Conservation (phyloP, 2,797 vertebrate genomes). For the Emys orbicularis region DNA sequence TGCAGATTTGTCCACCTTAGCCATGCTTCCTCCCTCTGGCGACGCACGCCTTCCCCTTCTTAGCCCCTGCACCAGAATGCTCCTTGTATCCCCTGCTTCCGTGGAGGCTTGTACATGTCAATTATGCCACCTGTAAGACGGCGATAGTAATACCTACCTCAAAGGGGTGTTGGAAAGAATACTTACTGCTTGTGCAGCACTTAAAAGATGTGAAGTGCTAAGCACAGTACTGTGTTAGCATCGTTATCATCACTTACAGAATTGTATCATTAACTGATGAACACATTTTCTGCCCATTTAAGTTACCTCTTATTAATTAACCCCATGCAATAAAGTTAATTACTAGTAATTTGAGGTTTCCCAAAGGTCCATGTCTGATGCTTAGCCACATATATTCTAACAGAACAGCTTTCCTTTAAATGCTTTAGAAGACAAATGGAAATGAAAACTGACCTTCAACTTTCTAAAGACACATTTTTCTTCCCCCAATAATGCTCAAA, state of each 20-base stretch:
- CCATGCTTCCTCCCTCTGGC: not conserved
- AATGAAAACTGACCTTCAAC: not conserved
- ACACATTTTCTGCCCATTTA: constrained; percentile 33
- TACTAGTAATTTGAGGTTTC: constrained; percentile 29
- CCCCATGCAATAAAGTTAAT: constrained; percentile 40
- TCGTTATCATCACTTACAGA: not conserved
- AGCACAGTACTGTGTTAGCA: not conserved
- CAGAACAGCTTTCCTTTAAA: constrained; percentile 42
- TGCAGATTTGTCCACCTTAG: not conserved
- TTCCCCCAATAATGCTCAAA: constrained; percentile 53
- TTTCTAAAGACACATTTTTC: constrained; percentile 54
- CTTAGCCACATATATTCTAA: constrained; percentile 31
- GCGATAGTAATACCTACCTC: not conserved
- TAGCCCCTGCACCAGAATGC: not conserved
- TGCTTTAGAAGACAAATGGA: constrained; percentile 44
- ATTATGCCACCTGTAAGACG: not conserved
- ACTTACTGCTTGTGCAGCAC: not conserved
- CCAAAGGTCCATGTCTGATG: not conserved
- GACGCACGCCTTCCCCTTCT: not conserved
- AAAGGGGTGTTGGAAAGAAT: not conserved
- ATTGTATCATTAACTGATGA: constrained; percentile 14
- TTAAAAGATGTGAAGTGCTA: not conserved
- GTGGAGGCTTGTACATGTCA: not conserved
- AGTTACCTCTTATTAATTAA: constrained; percentile 61
- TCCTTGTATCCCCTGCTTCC: not conserved